These are phyloP conservation scores for Cecidostiba fungosa DNA, from an alignment of 2,888 invertebrate species.

Conservation along the genomic window DNA sequence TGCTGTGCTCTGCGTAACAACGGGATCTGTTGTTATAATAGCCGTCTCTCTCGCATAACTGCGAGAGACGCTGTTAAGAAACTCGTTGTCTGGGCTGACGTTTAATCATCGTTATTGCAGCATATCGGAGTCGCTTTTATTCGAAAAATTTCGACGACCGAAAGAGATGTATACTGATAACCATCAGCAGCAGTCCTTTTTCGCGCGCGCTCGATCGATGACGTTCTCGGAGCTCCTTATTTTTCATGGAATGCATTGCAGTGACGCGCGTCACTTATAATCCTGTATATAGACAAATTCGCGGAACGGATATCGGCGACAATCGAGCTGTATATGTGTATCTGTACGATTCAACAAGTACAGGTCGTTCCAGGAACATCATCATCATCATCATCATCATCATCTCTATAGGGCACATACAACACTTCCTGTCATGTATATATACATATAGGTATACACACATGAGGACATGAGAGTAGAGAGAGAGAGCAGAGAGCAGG, in stretches of 20 bases:
- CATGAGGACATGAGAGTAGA: not conserved
- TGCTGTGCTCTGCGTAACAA: not conserved
- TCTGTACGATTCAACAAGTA: not conserved
- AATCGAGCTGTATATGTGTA: not conserved
- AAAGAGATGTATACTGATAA: not conserved
- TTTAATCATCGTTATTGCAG: constrained; percentile 1
- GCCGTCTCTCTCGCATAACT: not conserved
- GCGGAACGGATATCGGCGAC: not conserved
- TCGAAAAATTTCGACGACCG: not conserved
- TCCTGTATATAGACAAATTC: not conserved
- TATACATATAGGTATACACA: not conserved
- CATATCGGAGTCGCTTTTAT: not conserved
- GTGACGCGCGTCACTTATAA: not conserved
- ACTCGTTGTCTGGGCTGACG: not conserved
- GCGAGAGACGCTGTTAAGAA: constrained; percentile 6
- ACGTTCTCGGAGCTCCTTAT: constrained; percentile 1
- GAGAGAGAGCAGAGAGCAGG: constrained; percentile 7
- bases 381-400: not conserved
- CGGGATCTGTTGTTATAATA: constrained; percentile 6
- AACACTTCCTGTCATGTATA: not conserved
- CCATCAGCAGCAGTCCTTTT: not conserved
- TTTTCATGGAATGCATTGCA: not conserved
- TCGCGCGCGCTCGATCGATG: not conserved
- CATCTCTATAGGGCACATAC: not conserved
- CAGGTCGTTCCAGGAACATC: not conserved